A percentile compares a stretch with the other conserved stretches of the same genome.
phyloP scores from a whole-genome alignment of 1,140 invertebrate species.

The Wiebesia pumilae region DNA sequence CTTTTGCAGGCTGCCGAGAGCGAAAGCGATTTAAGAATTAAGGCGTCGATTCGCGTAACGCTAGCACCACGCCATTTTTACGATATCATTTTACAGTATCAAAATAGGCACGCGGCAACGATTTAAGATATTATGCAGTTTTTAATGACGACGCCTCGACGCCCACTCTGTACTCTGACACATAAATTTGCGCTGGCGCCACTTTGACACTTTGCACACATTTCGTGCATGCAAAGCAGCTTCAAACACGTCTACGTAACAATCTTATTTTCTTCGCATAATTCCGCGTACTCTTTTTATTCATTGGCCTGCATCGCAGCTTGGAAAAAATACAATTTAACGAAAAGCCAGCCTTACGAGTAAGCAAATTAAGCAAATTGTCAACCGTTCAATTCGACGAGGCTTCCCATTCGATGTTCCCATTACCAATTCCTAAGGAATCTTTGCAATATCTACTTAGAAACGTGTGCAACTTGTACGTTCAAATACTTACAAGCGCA shows the following conservation, averaged over 20 bases:
- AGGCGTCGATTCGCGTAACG: not conserved
- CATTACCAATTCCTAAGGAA: not conserved
- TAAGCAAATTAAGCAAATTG: not conserved
- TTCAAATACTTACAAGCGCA: not conserved
- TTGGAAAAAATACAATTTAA: not conserved
- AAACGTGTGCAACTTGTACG: not conserved
- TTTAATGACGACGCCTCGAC: not conserved
- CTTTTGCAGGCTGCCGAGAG: not conserved
- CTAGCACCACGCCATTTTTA: not conserved
- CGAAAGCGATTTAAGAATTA: not conserved
- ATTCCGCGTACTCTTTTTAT: not conserved
- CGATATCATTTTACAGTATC: not conserved
- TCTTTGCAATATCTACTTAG: not conserved
- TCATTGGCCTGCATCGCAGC: not conserved
- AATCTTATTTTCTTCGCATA: not conserved
- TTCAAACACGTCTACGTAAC: not conserved
- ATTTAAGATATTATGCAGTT: not conserved
- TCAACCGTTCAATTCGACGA: not conserved
- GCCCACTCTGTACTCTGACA: not conserved
- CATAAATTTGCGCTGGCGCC: slow-evolving; percentile 6
- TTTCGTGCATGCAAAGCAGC: not conserved
- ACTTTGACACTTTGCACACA: slow-evolving; percentile 20
- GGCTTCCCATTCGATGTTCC: not conserved
- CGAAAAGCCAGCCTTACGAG: not conserved
- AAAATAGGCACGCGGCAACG: not conserved